These are phyloP conservation scores for Agrypnia vestita DNA, from an alignment of 1,140 invertebrate species.

Conservation along the genomic window DNA sequence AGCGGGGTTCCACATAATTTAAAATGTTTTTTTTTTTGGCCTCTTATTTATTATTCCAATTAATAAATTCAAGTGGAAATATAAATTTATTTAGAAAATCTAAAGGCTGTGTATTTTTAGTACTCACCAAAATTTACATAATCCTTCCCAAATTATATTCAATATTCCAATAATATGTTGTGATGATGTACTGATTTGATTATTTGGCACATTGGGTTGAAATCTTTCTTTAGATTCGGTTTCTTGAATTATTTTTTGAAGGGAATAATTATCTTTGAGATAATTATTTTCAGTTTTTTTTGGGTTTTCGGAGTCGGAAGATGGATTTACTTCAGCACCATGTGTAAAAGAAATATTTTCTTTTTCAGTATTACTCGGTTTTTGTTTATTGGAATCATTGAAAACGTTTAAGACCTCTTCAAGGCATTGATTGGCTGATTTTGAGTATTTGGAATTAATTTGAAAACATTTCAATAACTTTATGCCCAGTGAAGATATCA, in stretches of 20 bases:
- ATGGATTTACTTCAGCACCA: not conserved
- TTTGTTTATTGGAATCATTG: not conserved
- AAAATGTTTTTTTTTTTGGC: not conserved
- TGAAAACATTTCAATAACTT: constrained; percentile 27
- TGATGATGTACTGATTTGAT: constrained; percentile 14
- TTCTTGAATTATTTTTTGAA: not conserved
- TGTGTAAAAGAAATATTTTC: not conserved
- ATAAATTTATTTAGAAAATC: not conserved
- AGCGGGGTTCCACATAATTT: too few relatives aligned
- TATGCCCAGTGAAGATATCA: not conserved
- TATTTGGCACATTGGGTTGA: not conserved
- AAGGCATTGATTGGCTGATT: not conserved
- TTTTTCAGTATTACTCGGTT: not conserved
- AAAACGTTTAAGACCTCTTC: constrained; percentile 3
- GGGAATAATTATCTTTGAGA: not conserved
- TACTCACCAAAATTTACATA: constrained; percentile 48
- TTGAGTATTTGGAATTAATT: constrained; percentile 11
- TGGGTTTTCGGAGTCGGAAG: too few relatives aligned
- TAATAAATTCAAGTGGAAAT: not conserved
- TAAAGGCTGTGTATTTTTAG: too few relatives aligned
- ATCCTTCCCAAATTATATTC: constrained; percentile 43
- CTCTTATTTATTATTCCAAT: not conserved
- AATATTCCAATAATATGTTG: constrained; percentile 38
- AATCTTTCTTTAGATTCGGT: not conserved
- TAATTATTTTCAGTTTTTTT: too few relatives aligned